Base-by-base conservation (phyloP, 64 coral and sea anemone species). In the Montipora capricornis region DNA sequence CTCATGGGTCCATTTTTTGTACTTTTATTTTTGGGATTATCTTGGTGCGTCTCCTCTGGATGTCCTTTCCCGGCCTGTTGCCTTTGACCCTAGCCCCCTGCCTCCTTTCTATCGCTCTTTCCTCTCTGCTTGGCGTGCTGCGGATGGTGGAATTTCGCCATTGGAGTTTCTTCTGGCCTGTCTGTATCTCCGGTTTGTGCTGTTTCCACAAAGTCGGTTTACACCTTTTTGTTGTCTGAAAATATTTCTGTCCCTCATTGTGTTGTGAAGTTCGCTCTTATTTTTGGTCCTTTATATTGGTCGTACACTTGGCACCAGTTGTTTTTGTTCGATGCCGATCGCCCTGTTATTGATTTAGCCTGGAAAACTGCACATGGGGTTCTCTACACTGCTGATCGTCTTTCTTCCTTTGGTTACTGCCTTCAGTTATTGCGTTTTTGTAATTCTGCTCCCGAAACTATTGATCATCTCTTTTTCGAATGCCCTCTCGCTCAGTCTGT, bases 321-420 rank as follows among this genome's bases (percentile, higher is more conserved):
- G 11, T 78, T 67, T 44, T 44, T 68, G 3, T 68, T 70, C 22
- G 13, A 49, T 14, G 11, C 80, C 8, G 88, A 80, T 67, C 53
- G 84, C 0, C 84, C 64, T 8, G 84, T 50, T 73, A 48, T 59
- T 46, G 87, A 89, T 22, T 37, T 89, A 0, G 45, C 16, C 46
- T 90, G 88, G 88, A 79, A 79, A 19, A 22, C 75, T 3, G 24
- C 84, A 11, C 84, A 87, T 15, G 66, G 84, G 4, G 62, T 47
- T 45, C 48, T 89, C 2, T 77, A 59, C 20, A 89, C 53, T 44
- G 73, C 53, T 16, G 73, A 55, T 5, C 26, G 50, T 29, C 74
- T 78, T 46, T 8, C 13, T 47, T 77, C 75, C 14, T 77, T 47
- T 77, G 75, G 75, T 49, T 77, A 67, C 17, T 22, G 1, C 37